Base-by-base conservation (phyloP, 2,113 vertebrate genomes). In the Pardalotus punctatus region DNA sequence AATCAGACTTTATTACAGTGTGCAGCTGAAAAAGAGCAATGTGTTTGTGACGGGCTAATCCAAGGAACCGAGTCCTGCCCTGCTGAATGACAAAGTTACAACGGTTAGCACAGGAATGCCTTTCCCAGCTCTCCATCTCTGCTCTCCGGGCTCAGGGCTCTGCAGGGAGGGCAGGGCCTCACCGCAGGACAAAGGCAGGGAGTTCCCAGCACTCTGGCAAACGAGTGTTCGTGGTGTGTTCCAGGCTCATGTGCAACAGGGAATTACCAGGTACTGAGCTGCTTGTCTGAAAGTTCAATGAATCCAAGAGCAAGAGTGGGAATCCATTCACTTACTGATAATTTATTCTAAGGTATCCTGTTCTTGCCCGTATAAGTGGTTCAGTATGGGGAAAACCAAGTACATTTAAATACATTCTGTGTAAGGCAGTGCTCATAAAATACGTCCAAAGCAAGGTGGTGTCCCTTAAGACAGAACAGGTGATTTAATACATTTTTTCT, bases 311-410 rank as follows among this genome's bases (percentile, higher is more conserved):
- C 48, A 56, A 81, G 36, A 54, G 23, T 92, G 94, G 53, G 81
- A 96, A 94, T 50, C 91, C 56, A 11, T 71, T 90, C 24, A 28
- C 29, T 92, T 88, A 72, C 62, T 95, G 88, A 43, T 76, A 77
- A 86, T 94, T 96, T 95, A 96, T 94, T 96, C 95, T 97, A 96
- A 92, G 88, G 40, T 92, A 89, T 29, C 43, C 43, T 23, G 40
- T 25, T 93, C 70, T 21, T 84, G 56, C 42, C 33, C 6, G 7
- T 19, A 1, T 36, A 36, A 36, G 54, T 36, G 56, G 14, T 31
- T 76, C 5, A 2, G 25, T 58, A 13, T 36, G 28, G 56, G 56
- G 43, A 25, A 58, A 76, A 48, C 5, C n/a, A 36, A 76, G 11
- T n/a, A 10, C 23, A 6, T 76, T 76, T 22, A 22, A 51, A 70